Base-by-base conservation (phyloP, 2,113 vertebrate genomes). In the Montifringilla adamsi region DNA sequence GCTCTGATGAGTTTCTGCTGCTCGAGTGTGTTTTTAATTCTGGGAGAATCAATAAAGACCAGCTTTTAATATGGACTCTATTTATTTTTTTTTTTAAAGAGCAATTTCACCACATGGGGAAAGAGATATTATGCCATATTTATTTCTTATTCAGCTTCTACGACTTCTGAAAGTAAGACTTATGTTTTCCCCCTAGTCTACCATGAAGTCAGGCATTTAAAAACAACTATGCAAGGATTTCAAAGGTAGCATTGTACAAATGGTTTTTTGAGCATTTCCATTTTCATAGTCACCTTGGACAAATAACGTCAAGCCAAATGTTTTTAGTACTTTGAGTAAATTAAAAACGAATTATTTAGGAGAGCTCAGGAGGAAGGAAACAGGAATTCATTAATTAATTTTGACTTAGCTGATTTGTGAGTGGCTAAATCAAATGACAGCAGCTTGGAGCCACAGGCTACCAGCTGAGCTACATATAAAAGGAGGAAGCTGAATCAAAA, bases 341-440 rank as follows among this genome's bases (percentile, higher is more conserved):
- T 96, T 93, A 93, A 94, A 96, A 90, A n/a, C 1, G 52, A 96
- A 94, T 92, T 96, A 94, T 88, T 94, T 87, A 81, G 92, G 85
- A 93, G 90, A 93, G 60, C 44, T 91, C 56, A 80, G 72, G 76
- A 93, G 55, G 60, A 84, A 94, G 56, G 33, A 84, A 96, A 77
- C 31, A 81, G 31, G 16, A 93, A 90, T 92, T 94, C 83, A 92
- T 95, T 95, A 96, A 96, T 93, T 95, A 95, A 96, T 96, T 95
- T 84, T 96, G 93, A 97, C 92, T 93, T 72, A 77, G 67, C 68
- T 94, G 96, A 96, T 96, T 95, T 78, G 83, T 64, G 85, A 93
- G 60, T 53, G 76, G 82, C 60, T 96, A 96, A 97, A 96, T 75
- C 93, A 94, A 93, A 84, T 94, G 95, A 94, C 88, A 96, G 93